phyloP scores from a whole-genome alignment of 2,888 invertebrate species.

The Amaurobius ferox region DNA sequence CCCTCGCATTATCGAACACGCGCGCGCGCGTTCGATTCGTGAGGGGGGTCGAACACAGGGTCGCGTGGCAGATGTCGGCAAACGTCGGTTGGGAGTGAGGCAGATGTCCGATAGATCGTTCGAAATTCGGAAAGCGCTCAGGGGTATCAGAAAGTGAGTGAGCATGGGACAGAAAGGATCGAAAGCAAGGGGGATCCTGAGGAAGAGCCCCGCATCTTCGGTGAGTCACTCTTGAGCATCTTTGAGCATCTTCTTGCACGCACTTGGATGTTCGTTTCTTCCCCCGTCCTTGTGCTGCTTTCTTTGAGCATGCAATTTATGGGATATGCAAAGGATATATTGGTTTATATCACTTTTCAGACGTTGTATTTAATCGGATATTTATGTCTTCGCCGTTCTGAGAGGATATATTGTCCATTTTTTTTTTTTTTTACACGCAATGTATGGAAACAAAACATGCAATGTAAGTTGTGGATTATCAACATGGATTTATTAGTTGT shows the following conservation, averaged over 20 bases:
- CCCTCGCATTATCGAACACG: not conserved
- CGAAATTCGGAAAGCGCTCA: not conserved
- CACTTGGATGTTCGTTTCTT: too few relatives aligned
- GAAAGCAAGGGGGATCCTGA: constrained; percentile 32
- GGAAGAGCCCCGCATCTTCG: constrained; percentile 48
- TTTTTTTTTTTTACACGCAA: too few relatives aligned
- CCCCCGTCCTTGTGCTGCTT: too few relatives aligned
- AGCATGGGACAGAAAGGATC: constrained; percentile 69
- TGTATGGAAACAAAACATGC: too few relatives aligned
- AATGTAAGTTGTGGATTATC: too few relatives aligned
- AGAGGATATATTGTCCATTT: too few relatives aligned
- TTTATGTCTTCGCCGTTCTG: too few relatives aligned
- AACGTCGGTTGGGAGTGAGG: constrained; percentile 60
- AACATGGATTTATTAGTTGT: too few relatives aligned
- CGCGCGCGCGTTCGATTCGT: constrained; percentile 16
- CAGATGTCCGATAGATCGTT: constrained; percentile 42
- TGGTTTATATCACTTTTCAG: too few relatives aligned
- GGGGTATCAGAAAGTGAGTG: constrained; percentile 36
- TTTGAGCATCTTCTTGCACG: not conserved
- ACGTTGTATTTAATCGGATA: too few relatives aligned
- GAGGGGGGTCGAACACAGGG: constrained; percentile 2
- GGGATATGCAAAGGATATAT: too few relatives aligned
- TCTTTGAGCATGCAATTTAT: too few relatives aligned
- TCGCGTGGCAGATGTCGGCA: constrained; percentile 68
- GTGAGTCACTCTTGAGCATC: constrained; percentile 32